Conservation (phyloP, 2,113 vertebrate species). For the Ailurus styani region DNA sequence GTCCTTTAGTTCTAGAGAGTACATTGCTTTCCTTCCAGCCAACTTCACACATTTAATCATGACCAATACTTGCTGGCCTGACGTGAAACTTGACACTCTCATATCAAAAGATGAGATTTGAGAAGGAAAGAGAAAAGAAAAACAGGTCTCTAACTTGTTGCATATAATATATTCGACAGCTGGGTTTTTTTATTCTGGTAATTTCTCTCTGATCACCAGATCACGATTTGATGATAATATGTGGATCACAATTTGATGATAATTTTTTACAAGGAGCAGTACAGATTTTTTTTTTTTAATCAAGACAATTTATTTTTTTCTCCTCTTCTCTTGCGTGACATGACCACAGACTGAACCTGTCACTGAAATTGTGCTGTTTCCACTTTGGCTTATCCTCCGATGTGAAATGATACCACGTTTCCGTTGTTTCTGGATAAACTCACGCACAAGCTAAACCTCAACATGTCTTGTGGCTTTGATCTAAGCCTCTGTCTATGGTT, state of each 20-base stretch:
- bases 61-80: neutral
- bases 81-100: neutral
- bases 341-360: constrained; percentile 75
- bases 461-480: constrained; percentile 72
- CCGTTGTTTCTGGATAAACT: constrained; percentile 77
- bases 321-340: constrained; percentile 52
- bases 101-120: neutral
- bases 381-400: constrained; percentile 66
- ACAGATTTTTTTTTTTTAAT: neutral
- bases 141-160: neutral
- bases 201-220: neutral
- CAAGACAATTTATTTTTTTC: constrained; percentile 17
- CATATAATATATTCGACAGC: neutral
- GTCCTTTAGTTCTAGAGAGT: neutral
- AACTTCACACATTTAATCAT: neutral
- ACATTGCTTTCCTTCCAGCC: neutral
- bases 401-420: constrained; percentile 75
- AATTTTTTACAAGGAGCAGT: constrained; percentile 10
- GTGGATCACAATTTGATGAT: neutral
- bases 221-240: neutral
- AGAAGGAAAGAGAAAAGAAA: neutral
- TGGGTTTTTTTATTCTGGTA: neutral
- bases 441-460: constrained; percentile 66
- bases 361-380: constrained; percentile 59
- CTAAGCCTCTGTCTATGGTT: constrained; percentile 55